Evolutionary conservation across 2,888 invertebrate genomes (phyloP).

Genomic region (Acholoe squamosa): DNA sequence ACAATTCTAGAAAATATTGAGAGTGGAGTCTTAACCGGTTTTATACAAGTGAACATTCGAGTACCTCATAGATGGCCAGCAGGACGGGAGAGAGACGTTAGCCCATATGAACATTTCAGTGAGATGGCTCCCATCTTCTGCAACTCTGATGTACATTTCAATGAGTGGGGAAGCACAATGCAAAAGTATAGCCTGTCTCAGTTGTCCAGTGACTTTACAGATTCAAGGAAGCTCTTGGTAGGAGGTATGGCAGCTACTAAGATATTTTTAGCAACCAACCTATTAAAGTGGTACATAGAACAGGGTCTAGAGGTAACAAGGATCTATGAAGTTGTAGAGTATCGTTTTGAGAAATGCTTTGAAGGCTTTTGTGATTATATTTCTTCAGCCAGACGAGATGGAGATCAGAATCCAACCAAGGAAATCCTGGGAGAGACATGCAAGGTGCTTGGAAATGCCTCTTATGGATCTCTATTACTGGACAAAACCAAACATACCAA

Average conservation of each 20-base stretch:
- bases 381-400: not conserved
- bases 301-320: not conserved
- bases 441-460: not conserved
- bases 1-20: not conserved
- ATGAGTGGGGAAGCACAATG: not conserved
- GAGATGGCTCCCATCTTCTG: conserved; percentile 30
- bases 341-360: not conserved
- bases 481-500: conserved; percentile 19
- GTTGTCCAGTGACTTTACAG: not conserved
- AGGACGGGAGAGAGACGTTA: not conserved
- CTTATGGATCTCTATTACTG: conserved; percentile 9
- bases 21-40: not conserved
- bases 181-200: not conserved
- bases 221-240: not conserved
- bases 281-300: conserved; percentile 38
- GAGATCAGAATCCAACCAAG: not conserved
- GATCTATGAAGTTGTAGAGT: conserved; percentile 12
- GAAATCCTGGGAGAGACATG: not conserved
- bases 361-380: not conserved
- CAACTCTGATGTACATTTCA: conserved; percentile 11
- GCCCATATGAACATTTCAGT: not conserved
- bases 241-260: not conserved
- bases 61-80: not conserved
- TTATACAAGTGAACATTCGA: no score
- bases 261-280: conserved; percentile 10